These are phyloP conservation scores for Crossaster papposus DNA, from an alignment of 53 echinoderm and acorn worm species.

Conservation along the genomic window DNA sequence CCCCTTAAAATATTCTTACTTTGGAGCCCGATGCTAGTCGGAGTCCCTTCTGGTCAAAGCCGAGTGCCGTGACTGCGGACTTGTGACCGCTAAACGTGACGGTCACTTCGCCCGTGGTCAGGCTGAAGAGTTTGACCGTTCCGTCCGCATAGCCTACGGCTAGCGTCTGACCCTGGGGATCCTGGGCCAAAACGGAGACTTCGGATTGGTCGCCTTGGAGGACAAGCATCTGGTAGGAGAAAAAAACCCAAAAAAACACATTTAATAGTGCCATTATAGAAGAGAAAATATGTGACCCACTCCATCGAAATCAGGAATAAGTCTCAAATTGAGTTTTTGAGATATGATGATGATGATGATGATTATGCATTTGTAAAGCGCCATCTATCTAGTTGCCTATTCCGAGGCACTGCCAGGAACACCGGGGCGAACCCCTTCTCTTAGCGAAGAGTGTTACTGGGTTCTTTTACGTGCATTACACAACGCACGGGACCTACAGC, in stretches of 20 bases:
- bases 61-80: slow-evolving; percentile 86
- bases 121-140: slow-evolving; percentile 77
- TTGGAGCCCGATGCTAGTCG: slow-evolving; percentile 92
- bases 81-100: slow-evolving; percentile 96
- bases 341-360: too few relatives aligned
- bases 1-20: slow-evolving; percentile 37
- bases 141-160: slow-evolving; percentile 96
- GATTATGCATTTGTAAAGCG: too few relatives aligned
- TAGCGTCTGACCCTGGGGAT: slow-evolving; percentile 63
- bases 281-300: too few relatives aligned
- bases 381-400: too few relatives aligned
- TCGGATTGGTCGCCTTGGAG: slow-evolving; percentile 90
- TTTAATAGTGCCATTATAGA: background rate
- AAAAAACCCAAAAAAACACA: background rate
- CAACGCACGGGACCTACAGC: too few relatives aligned
- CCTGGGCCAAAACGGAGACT: slow-evolving; percentile 73
- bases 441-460: too few relatives aligned
- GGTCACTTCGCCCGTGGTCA: slow-evolving; percentile 67
- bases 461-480: too few relatives aligned
- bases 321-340: too few relatives aligned
- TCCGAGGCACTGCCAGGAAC: too few relatives aligned
- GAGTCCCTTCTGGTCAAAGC: slow-evolving; percentile 71
- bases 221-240: slow-evolving; percentile 66
- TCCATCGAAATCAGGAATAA: too few relatives aligned
- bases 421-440: too few relatives aligned